Evolutionary conservation across 2,888 invertebrate species (phyloP).

Genomic region (Strigamia crassipes): DNA sequence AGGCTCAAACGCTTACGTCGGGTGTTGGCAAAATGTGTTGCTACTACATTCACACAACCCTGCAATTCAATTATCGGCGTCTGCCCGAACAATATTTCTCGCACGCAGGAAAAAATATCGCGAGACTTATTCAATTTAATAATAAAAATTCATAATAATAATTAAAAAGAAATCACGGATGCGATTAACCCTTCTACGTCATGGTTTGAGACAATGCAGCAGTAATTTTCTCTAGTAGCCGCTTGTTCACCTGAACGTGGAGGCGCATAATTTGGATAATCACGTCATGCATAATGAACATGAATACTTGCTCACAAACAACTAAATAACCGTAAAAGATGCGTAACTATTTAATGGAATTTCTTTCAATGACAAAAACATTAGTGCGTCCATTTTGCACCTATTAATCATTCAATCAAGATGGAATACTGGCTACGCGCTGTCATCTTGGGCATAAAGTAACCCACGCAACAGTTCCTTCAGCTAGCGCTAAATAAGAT

Average conservation of each 20-base stretch:
- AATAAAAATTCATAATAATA: background rate
- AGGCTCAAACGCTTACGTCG: background rate
- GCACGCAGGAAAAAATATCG: background rate
- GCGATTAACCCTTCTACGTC: slow-evolving; percentile 5
- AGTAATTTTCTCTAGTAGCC: slow-evolving; percentile 36
- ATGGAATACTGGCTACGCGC: too few relatives aligned
- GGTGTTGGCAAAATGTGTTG: slow-evolving; percentile 17
- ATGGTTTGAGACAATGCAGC: background rate
- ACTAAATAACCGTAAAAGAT: background rate
- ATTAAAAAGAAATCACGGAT: background rate
- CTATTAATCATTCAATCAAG: too few relatives aligned
- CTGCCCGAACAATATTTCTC: background rate
- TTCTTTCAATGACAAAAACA: background rate
- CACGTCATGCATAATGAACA: slow-evolving; percentile 36
- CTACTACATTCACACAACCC: background rate
- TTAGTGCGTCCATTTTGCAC: too few relatives aligned
- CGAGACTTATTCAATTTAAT: background rate
- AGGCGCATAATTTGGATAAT: slow-evolving; percentile 18
- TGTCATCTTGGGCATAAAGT: too few relatives aligned
- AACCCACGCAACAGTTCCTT: too few relatives aligned
- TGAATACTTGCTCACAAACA: background rate
- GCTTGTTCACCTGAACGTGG: slow-evolving; percentile 27
- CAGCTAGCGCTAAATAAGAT: background rate
- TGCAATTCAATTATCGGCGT: slow-evolving; percentile 10
- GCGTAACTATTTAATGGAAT: background rate